These are phyloP conservation scores for Tenthredo distinguenda DNA, from an alignment of 2,888 invertebrate genomes.

Conservation along the genomic window DNA sequence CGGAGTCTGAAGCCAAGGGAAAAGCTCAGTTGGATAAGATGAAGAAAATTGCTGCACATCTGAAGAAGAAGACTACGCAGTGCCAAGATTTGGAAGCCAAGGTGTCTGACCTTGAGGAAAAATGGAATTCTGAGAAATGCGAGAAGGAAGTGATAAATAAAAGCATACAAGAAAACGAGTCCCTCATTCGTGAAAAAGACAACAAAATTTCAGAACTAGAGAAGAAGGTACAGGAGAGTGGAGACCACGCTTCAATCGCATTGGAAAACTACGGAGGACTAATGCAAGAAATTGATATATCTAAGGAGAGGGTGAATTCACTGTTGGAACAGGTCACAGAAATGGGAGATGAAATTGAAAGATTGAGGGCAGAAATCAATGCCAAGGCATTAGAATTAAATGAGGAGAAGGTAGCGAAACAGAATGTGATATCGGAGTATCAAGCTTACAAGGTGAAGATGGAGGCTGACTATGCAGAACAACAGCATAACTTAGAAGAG, in stretches of 20 bases:
- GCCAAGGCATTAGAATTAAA: slow-evolving; percentile 55
- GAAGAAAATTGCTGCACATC: slow-evolving; percentile 87
- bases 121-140: slow-evolving; percentile 66
- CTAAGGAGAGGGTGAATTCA: slow-evolving; percentile 60
- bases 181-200: slow-evolving; percentile 63
- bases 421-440: slow-evolving; percentile 57
- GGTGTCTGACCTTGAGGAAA: slow-evolving; percentile 54
- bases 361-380: slow-evolving; percentile 50
- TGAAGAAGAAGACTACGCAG: slow-evolving; percentile 86
- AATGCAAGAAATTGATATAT: slow-evolving; percentile 57
- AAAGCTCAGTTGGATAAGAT: slow-evolving; percentile 87
- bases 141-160: slow-evolving; percentile 70
- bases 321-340: slow-evolving; percentile 61
- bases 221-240: slow-evolving; percentile 59
- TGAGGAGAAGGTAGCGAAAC: slow-evolving; percentile 54
- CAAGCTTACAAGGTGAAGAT: slow-evolving; percentile 58
- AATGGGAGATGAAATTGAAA: slow-evolving; percentile 63
- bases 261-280: slow-evolving; percentile 58
- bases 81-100: slow-evolving; percentile 83
- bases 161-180: slow-evolving; percentile 64
- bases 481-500: slow-evolving; percentile 68
- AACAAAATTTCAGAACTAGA: slow-evolving; percentile 68
- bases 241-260: slow-evolving; percentile 57
- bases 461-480: slow-evolving; percentile 60
- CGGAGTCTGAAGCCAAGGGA: slow-evolving; percentile 82